Base-by-base conservation (phyloP, 2,888 invertebrate species). In the Branchinecta sandiegonensis region DNA sequence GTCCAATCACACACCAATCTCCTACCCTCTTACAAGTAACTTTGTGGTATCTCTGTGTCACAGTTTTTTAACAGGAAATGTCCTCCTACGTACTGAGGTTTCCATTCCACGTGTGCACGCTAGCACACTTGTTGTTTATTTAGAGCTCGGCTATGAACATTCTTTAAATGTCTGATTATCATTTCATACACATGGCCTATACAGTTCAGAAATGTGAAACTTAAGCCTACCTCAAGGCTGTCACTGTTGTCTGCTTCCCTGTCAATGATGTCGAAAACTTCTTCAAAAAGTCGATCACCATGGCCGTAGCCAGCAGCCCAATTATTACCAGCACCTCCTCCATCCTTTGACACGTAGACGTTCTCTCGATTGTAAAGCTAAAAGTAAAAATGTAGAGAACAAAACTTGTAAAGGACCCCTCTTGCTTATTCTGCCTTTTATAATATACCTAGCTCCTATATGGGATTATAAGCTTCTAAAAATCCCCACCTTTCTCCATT, bases 201-300 rank as follows among this genome's bases (percentile, higher is more conserved):
- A 46, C 12, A 65, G 66, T 37, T 12, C n/a, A 23, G 11, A 63
- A 10, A 63, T 37, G 6, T 37, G 5, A 37, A 37, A 37, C 37
- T 37, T 37, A 50, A 65, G 67, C 70, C 67, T 79, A 88, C 89
- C 81, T 99, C 97, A 67, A 99, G 82, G 76, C 94, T 94, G 77
- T 99, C 97, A 78, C 95, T 94, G 66, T 95, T 95, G 79, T 99
- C 99, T 7, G 96, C 97, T 80, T 99, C 97, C 74, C 96, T 84
- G 78, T 97, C 96, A 70, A 99, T 90, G 69, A 99, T 97, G 79
- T 99, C 96, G 80, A 97, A 95, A 64, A 97, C 89, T 80, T 96
- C 95, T 78, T 96, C 96, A 76, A 91, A 89, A 3, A 95, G 80
- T 75, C 87, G 88, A 77, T 94, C 94, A 13, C 94, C 95, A 79